A percentile compares a stretch with the other conserved stretches of the same genome.
phyloP scores from a whole-genome alignment of 2,113 vertebrate genomes.

The Indicator maculatus region DNA sequence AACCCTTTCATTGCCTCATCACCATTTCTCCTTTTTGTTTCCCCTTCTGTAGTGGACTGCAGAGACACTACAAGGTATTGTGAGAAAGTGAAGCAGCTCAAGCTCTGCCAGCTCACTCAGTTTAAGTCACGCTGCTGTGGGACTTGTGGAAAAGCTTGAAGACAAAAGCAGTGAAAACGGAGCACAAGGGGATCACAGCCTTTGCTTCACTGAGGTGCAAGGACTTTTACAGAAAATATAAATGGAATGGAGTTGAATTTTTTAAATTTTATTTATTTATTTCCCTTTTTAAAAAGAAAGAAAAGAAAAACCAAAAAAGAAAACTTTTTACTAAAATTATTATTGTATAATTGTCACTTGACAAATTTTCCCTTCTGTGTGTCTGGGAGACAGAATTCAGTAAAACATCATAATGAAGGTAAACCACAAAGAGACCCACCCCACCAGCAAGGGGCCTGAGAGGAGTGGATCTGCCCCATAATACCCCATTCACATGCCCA shows the following conservation, averaged over 20 bases:
- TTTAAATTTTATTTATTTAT: constrained; percentile 80
- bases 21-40: constrained; percentile 59
- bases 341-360: constrained; percentile 23
- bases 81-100: constrained; percentile 92
- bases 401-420: not conserved
- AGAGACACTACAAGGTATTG: constrained; percentile 95
- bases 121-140: constrained; percentile 93
- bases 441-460: not conserved
- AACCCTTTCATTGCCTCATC: not conserved
- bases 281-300: constrained; percentile 1
- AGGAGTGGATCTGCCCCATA: not conserved
- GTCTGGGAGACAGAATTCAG: constrained; percentile 51
- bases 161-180: constrained; percentile 2
- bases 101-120: constrained; percentile 90
- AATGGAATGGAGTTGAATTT: constrained; percentile 51
- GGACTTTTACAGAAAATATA: constrained; percentile 54
- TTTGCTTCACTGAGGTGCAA: constrained; percentile 52
- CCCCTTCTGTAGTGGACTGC: constrained; percentile 81
- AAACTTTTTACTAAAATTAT: constrained; percentile 2
- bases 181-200: constrained; percentile 43
- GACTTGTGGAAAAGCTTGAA: constrained; percentile 90
- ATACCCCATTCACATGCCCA: not conserved
- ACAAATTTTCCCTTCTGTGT: constrained; percentile 53
- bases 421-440: not conserved
- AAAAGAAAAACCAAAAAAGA: not conserved